Conservation (phyloP, 92 coral and sea anemone species). For the Siderastrea radians region DNA sequence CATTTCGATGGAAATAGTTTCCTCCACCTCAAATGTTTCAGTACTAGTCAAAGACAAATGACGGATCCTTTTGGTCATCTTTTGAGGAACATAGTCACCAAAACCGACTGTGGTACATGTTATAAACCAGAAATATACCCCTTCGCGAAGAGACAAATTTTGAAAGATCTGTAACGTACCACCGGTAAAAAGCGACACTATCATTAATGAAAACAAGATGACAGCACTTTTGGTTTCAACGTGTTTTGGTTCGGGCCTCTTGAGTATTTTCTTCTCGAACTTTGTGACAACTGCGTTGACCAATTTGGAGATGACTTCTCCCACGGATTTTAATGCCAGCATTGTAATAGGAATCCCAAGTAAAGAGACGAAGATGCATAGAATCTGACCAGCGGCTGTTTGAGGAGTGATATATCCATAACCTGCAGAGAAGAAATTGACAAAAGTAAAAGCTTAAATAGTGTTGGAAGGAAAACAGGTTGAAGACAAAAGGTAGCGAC, state of each 20-base stretch:
- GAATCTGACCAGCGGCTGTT: constrained; percentile 51
- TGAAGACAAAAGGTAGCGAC: too few relatives aligned
- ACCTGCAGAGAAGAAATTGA: constrained; percentile 5
- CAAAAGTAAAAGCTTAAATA: too few relatives aligned
- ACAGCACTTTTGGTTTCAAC: constrained; percentile 17
- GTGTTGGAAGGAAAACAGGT: too few relatives aligned
- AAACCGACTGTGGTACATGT: constrained; percentile 50
- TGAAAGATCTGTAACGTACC: not conserved
- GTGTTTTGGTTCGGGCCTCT: not conserved
- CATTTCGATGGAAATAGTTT: not conserved
- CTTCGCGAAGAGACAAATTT: constrained; percentile 18
- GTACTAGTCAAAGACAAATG: not conserved
- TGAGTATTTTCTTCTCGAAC: constrained; percentile 16
- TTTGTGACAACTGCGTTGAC: constrained; percentile 1
- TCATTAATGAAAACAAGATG: constrained; percentile 6
- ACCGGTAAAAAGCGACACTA: not conserved
- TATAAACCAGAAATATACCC: constrained; percentile 55
- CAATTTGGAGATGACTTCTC: constrained; percentile 16
- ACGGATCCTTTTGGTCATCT: not conserved
- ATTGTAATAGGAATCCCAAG: constrained; percentile 46
- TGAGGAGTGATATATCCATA: constrained; percentile 58
- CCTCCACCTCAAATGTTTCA: not conserved
- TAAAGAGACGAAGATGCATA: constrained; percentile 42
- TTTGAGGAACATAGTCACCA: constrained; percentile 25
- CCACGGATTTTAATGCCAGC: constrained; percentile 46